These are phyloP conservation scores for Caenorhabditis sp. DNA, from an alignment of 2,888 invertebrate species.

Conservation along the genomic window DNA sequence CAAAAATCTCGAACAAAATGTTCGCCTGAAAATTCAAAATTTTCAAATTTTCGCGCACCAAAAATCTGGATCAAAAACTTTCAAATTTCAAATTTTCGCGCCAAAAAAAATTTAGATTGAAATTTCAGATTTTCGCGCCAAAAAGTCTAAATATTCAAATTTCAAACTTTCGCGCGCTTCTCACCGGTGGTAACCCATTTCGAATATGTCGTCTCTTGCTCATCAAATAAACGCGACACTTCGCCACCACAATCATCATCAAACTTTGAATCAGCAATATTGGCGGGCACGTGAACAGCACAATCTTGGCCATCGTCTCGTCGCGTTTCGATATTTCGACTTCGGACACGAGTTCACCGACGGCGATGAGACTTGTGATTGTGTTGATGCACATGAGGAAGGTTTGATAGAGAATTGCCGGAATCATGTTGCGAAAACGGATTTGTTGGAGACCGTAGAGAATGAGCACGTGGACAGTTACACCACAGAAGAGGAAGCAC, in stretches of 20 bases:
- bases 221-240: constrained; percentile 25
- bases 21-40: no score
- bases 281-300: constrained; percentile 22
- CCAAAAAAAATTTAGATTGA: no score
- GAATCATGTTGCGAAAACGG: constrained; percentile 38
- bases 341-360: constrained; percentile 43
- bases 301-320: constrained; percentile 25
- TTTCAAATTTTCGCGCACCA: no score
- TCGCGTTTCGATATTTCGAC: constrained; percentile 25
- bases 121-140: no score
- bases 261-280: constrained; percentile 25
- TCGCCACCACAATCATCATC: constrained; percentile 21
- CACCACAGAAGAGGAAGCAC: constrained; percentile 37
- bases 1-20: no score
- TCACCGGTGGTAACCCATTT: constrained; percentile 40
- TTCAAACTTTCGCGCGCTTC: no score
- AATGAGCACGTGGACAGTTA: constrained; percentile 31
- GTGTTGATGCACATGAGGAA: constrained; percentile 38
- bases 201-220: constrained; percentile 36
- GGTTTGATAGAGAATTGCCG: constrained; percentile 31
- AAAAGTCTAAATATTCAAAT: no score
- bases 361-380: constrained; percentile 34
- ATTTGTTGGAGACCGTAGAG: constrained; percentile 28
- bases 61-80: no score
- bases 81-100: no score